phyloP scores from a whole-genome alignment of 2,888 invertebrate genomes.

The Oasisia sp. region DNA sequence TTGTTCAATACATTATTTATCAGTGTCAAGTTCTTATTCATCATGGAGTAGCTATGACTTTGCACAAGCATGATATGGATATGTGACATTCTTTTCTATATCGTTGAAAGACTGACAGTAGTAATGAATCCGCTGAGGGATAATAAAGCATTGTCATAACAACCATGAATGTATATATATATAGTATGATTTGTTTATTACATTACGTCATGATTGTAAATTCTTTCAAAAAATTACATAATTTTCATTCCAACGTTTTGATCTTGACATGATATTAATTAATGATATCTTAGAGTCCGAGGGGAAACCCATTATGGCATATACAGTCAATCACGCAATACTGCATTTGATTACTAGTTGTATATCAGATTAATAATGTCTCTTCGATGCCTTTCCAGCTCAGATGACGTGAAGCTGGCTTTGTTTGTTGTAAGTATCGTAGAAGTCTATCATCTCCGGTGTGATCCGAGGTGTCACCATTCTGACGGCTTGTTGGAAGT shows the following conservation, averaged over 20 bases:
- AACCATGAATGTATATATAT: too few species aligned
- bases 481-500: constrained; percentile 80
- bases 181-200: too few species aligned
- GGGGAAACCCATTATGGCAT: not conserved
- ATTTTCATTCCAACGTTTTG: too few species aligned
- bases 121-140: too few species aligned
- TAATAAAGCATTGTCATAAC: too few species aligned
- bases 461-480: constrained; percentile 83
- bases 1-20: not conserved
- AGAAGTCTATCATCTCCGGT: constrained; percentile 76
- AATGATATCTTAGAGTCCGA: not conserved
- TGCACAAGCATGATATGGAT: too few species aligned
- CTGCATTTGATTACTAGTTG: not conserved
- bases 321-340: not conserved
- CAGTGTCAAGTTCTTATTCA: not conserved
- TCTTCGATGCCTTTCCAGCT: not conserved
- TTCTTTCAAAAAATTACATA: too few species aligned
- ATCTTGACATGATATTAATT: too few species aligned
- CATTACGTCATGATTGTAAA: too few species aligned
- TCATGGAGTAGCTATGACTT: not conserved
- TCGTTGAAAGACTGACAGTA: too few species aligned
- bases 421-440: constrained; percentile 65
- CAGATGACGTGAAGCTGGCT: constrained; percentile 37
- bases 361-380: not conserved
- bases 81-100: too few species aligned